Percentiles rank a stretch among this genome's conserved stretches.
Conservation (phyloP, 2,888 invertebrate genomes). For the Nomada fabriciana region DNA sequence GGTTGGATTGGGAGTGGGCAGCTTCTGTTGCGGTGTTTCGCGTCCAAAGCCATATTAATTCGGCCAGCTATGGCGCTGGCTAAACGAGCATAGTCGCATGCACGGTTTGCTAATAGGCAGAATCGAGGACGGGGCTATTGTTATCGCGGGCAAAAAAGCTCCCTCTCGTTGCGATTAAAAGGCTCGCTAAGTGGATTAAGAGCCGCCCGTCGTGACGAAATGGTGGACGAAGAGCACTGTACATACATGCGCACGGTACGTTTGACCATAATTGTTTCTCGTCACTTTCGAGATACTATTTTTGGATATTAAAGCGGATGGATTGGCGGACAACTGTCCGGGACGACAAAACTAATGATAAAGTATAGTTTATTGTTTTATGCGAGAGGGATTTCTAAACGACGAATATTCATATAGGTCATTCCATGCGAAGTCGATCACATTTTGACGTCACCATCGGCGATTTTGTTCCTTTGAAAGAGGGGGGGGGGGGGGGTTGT, state of each 20-base stretch:
- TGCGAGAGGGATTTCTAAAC: no score
- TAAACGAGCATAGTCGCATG: slow-evolving; percentile 38
- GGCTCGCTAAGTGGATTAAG: slow-evolving; percentile 46
- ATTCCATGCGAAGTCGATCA: no score
- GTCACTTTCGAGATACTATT: neutral
- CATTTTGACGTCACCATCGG: no score
- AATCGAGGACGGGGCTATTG: slow-evolving; percentile 49
- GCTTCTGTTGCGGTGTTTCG: slow-evolving; percentile 59
- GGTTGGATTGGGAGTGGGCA: slow-evolving; percentile 7
- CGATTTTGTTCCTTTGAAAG: no score
- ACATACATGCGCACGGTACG: no score
- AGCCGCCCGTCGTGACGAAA: slow-evolving; percentile 17
- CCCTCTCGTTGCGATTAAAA: slow-evolving; percentile 34
- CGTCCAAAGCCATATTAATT: slow-evolving; percentile 74
- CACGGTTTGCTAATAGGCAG: slow-evolving; percentile 53
- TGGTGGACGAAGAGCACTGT: neutral
- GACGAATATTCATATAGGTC: no score
- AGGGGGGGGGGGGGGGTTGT: no score
- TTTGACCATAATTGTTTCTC: slow-evolving; percentile 2
- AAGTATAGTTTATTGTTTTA: no score
- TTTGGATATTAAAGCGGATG: neutral
- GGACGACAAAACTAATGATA: no score
- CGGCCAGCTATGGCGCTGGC: slow-evolving; percentile 22
- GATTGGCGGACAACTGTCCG: no score
- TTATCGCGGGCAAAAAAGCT: slow-evolving; percentile 52